Evolutionary conservation across 2,113 vertebrate species (phyloP).

Genomic region (Sceloporus tristichus): DNA sequence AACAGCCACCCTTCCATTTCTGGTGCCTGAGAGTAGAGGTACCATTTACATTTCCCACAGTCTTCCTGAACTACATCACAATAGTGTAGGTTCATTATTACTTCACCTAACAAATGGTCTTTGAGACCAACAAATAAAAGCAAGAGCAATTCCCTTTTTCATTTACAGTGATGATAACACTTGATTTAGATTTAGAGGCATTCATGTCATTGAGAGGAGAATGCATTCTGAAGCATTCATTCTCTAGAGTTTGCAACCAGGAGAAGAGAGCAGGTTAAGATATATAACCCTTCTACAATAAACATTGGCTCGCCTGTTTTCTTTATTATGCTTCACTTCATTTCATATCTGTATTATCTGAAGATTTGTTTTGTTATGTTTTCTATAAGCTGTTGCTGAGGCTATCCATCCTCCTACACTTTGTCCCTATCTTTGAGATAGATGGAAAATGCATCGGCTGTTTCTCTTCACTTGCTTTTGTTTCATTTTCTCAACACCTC

Average conservation of each 20-base stretch:
- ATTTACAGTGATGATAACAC: conserved; percentile 20
- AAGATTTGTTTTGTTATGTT: conserved; percentile 42
- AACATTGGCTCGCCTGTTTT: not conserved
- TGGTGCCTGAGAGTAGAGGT: too few relatives aligned
- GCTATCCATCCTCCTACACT: not conserved
- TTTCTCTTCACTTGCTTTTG: conserved; percentile 56
- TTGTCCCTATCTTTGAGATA: conserved; percentile 38
- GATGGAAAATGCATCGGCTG: conserved; percentile 41
- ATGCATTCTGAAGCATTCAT: conserved; percentile 6
- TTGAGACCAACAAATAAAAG: not conserved
- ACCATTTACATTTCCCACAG: too few relatives aligned
- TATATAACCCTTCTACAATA: conserved; percentile 16
- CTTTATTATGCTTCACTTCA: conserved; percentile 9
- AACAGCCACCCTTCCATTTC: too few relatives aligned
- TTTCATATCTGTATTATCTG: conserved; percentile 41
- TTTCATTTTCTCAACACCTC: conserved; percentile 61
- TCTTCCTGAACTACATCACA: not conserved
- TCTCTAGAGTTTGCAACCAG: not conserved
- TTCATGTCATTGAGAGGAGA: not conserved
- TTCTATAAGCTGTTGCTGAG: conserved; percentile 42
- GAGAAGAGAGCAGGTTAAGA: not conserved
- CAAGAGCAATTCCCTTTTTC: conserved; percentile 15
- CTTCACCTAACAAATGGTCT: not conserved
- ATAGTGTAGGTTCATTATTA: not conserved
- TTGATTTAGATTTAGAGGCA: conserved; percentile 27